Conservation (phyloP, 2,113 vertebrate species). For the Pygoscelis adeliae region DNA sequence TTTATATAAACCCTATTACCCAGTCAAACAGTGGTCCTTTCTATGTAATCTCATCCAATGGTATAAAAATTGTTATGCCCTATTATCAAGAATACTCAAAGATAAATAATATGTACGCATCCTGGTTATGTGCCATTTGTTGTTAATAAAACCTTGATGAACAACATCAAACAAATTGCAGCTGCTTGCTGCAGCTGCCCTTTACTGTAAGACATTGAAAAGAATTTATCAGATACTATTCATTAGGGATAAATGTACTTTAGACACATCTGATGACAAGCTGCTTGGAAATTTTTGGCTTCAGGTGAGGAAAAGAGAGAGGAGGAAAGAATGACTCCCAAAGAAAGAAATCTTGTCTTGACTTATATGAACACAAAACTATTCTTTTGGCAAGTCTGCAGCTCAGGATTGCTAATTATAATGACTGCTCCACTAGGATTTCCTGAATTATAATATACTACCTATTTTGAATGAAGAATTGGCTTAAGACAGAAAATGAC, state of each 20-base stretch:
- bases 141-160: neutral
- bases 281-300: neutral
- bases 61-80: neutral
- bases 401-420: neutral
- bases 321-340: neutral
- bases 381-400: neutral
- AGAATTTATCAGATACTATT: neutral
- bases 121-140: neutral
- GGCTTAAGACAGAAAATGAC: neutral
- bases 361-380: neutral
- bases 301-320: neutral
- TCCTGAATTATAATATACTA: neutral
- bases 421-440: neutral
- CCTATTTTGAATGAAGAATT: neutral
- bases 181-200: neutral
- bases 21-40: neutral
- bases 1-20: neutral
- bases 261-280: neutral
- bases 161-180: neutral
- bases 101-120: neutral
- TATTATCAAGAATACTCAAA: neutral
- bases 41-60: neutral
- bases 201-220: neutral
- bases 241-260: neutral
- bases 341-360: neutral